phyloP scores from a whole-genome alignment of 2,113 vertebrate species.

The Platysteira castanea region DNA sequence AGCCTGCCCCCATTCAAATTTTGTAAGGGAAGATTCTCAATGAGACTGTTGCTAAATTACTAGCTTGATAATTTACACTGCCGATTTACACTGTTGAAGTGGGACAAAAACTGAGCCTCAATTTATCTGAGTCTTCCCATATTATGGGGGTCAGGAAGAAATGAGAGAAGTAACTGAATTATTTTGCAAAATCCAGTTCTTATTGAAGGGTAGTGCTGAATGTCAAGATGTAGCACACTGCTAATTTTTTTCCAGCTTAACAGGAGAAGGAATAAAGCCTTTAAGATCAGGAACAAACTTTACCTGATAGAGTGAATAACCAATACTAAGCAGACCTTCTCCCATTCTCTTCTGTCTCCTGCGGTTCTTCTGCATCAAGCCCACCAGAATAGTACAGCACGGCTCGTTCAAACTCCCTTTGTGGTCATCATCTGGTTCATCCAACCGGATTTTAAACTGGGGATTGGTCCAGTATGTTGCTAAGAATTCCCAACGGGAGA shows the following conservation, averaged over 20 bases:
- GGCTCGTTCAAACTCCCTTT: conserved; percentile 69
- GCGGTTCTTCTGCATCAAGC: conserved; percentile 86
- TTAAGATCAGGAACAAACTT: not conserved
- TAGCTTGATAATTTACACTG: not conserved
- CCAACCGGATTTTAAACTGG: conserved; percentile 80
- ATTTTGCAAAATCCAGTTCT: not conserved
- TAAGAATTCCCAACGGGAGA: conserved; percentile 9
- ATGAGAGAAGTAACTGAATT: not conserved
- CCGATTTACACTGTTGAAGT: not conserved
- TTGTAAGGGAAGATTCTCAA: not conserved
- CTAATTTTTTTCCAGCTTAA: not conserved
- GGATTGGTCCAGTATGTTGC: conserved; percentile 84
- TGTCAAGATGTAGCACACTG: not conserved
- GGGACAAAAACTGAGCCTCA: not conserved
- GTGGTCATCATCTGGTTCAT: conserved; percentile 77
- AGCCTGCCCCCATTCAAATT: not conserved
- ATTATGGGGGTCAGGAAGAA: not conserved
- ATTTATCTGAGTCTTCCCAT: not conserved
- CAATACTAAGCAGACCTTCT: conserved; percentile 79
- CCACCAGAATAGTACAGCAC: conserved; percentile 78
- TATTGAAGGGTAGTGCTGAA: not conserved
- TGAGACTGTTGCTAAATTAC: not conserved
- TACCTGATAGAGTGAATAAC: conserved; percentile 81
- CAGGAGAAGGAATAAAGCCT: not conserved
- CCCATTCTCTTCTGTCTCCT: conserved; percentile 76